phyloP scores from a whole-genome alignment of 1,140 invertebrate species.

The Sarcophaga bullata region DNA sequence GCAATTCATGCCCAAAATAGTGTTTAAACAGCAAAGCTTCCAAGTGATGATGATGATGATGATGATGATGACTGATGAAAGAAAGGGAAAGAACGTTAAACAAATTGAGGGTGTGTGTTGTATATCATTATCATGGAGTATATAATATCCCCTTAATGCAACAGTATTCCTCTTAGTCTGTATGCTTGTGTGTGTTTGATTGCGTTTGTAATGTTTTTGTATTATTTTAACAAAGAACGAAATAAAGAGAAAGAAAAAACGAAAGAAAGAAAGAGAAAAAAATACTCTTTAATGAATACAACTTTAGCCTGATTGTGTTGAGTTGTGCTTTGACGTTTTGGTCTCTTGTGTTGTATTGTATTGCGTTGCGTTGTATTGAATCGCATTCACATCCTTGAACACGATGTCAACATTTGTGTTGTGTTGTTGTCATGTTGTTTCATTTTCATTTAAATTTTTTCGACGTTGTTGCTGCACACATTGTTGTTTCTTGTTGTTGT shows the following conservation, averaged over 20 bases:
- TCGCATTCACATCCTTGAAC: slow-evolving; percentile 19
- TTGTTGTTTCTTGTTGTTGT: no score
- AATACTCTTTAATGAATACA: background rate
- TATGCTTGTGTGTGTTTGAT: background rate
- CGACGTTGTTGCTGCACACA: no score
- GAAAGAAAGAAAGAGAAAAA: no score
- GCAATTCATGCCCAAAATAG: background rate
- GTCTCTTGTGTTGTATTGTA: background rate
- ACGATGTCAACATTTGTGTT: slow-evolving; percentile 33
- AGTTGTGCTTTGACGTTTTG: no score
- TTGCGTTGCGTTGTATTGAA: background rate
- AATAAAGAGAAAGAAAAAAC: no score
- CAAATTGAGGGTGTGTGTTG: no score
- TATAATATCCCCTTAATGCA: no score
- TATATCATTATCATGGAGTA: no score
- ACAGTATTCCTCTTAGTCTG: background rate
- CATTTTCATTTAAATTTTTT: background rate
- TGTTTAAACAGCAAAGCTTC: background rate
- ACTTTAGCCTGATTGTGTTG: background rate
- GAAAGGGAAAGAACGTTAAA: no score
- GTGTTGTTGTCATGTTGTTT: slow-evolving; percentile 32
- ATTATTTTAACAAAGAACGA: background rate
- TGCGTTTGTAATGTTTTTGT: background rate
- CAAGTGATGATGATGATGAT: background rate
- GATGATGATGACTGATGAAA: background rate